Evolutionary conservation across 2,888 invertebrate species (phyloP), one percentile per base, ranked within the genome.

Genomic region (Yponomeuta plumbellus): DNA sequence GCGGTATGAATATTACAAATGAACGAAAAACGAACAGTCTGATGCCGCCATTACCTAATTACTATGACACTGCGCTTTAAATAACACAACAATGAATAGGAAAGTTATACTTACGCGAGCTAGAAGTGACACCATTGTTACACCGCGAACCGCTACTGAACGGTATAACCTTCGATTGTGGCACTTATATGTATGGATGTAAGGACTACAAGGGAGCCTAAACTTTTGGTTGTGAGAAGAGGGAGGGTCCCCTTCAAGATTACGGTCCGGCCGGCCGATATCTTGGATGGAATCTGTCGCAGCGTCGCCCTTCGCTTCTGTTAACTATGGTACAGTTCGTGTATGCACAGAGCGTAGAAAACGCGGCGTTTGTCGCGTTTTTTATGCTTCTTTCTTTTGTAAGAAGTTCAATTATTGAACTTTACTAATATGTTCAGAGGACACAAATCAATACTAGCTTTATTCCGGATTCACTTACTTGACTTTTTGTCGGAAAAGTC

Each of bases 241-340:
- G 78, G 74, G 75, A 73, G 71, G 72, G 76, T 78, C 76, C 76
- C 71, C 69, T 61, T 69, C 68, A 73, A 75, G 76, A 76, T 73
- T 74, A 73, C 70, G 71, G 77, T 74, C 75, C 75, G 74, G 75
- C 69, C 76, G 74, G 75, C 68, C 71, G 74, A 71, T 75, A 73
- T 52, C 44, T 52, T 74, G 65, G 68, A 62, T 66, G 73, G 76
- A 77, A 77, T 76, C 59, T 59, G 44, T 52, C 44, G 17, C 44
- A 52, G 13, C 44, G 17, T 11, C 59, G 23, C 59, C 59, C 59
- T 59, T 59, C 59, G 59, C 59, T 11, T 20, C 23, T 59, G 21
- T 22, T 21, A 23, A 11, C 59, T 22, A 22, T 23, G 23, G 44
- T 11, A 59, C 13, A 22, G 13, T 13, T 59, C 11, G 17, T 61